These are phyloP conservation scores for Toxonevra muliebris DNA, from an alignment of 2,888 invertebrate species.

Conservation along the genomic window DNA sequence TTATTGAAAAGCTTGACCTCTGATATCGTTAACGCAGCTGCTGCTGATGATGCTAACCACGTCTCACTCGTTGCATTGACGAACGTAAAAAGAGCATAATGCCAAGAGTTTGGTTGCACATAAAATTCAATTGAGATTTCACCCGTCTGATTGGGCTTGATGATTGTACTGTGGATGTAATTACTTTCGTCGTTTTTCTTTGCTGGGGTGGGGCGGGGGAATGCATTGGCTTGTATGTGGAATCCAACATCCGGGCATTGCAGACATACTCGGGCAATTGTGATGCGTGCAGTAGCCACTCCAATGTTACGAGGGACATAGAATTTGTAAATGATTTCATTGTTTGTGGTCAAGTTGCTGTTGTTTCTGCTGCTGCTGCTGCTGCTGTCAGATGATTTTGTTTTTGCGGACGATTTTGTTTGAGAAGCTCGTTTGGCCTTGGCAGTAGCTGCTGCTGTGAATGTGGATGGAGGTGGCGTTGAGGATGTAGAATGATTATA, in stretches of 20 bases:
- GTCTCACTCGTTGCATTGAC: conserved; percentile 34
- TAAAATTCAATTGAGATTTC: conserved; percentile 66
- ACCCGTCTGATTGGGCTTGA: conserved; percentile 65
- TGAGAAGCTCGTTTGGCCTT: conserved; percentile 27
- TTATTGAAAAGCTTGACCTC: conserved; percentile 14
- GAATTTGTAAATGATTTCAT: conserved; percentile 67
- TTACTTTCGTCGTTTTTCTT: conserved; percentile 57
- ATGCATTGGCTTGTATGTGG: conserved; percentile 67
- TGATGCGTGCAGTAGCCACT: conserved; percentile 57
- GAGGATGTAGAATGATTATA: conserved; percentile 43
- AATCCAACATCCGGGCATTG: conserved; percentile 65
- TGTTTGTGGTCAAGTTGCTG: conserved; percentile 50
- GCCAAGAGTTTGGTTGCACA: conserved; percentile 70
- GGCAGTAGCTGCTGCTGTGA: conserved; percentile 24
- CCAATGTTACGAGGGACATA: conserved; percentile 64
- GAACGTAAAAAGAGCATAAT: conserved; percentile 68
- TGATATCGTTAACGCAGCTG: conserved; percentile 19
- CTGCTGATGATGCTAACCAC: neutral
- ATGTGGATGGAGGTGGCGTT: conserved; percentile 41
- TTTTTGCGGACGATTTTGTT: conserved; percentile 28
- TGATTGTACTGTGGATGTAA: conserved; percentile 66
- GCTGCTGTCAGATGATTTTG: conserved; percentile 21
- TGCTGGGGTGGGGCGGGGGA: conserved; percentile 59
- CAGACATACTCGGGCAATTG: conserved; percentile 64
- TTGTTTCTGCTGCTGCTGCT: conserved; percentile 63